Evolutionary conservation across 2,797 vertebrate species (phyloP), one percentile per base, ranked within the genome.

Genomic region (Pagetopsis macropterus): DNA sequence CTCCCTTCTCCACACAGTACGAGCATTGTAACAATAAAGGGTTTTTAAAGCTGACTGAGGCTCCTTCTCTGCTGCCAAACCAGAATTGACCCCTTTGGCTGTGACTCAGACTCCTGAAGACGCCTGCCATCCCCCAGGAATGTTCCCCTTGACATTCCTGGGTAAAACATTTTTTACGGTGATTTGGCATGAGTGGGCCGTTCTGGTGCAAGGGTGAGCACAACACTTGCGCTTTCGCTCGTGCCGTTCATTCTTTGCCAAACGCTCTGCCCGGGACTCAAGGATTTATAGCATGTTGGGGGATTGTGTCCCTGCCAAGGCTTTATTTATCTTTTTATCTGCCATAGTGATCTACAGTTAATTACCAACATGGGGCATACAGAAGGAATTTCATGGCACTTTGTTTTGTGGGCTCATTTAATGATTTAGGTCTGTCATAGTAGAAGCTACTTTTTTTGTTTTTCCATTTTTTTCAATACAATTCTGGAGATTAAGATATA

Each of bases 201-300:
- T 63, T 78, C 60, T 46, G 66, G 83, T 87, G 82, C 81, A 87
- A 85, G 83, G 91, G 90, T 88, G 91, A 92, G 55, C 56, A 76
- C 74, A 83, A 85, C 87, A 85, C 86, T 89, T 72, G 88, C 44
- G 80, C 78, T 87, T 76, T 62, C 66, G 68, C 90, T 85, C 79
- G 82, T 91, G 92, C 79, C 78, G 15, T 70, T 79, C 72, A 76
- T 87, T 83, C 55, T 31, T 37, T 6, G 73, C 65, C 60, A 73
- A 43, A 62, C 63, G 62, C 79, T 78, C 67, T 33, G 70, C 62
- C 63, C 37, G 43, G 58, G 43, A 76, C 79, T 61, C 23, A 15
- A 41, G 66, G 57, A 63, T 81, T 75, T 75, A 66, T 80, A 67
- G 62, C 5, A 48, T 49, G 54, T 17, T 48, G 54, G 45, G 17